These are phyloP conservation scores for Drosophila infuscata DNA, from an alignment of 2,888 invertebrate species.

Conservation along the genomic window DNA sequence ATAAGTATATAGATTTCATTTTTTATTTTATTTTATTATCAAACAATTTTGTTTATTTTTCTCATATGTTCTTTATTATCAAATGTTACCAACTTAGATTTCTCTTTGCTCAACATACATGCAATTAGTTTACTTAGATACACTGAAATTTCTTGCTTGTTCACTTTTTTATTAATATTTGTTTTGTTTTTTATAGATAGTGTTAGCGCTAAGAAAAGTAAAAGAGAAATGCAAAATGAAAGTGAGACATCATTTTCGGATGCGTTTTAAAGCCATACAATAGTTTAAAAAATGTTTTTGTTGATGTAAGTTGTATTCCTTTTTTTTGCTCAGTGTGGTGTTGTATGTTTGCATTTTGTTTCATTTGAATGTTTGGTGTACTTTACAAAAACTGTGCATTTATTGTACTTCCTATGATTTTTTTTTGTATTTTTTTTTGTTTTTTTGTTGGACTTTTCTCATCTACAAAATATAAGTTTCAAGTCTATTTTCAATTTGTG, in stretches of 20 bases:
- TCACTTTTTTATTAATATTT: slow-evolving; percentile 15
- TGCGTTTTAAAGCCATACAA: slow-evolving; percentile 40
- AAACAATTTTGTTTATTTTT: slow-evolving; percentile 44
- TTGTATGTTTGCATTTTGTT: slow-evolving; percentile 26
- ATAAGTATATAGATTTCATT: slow-evolving; percentile 36
- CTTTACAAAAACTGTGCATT: slow-evolving; percentile 41
- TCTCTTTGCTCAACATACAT: slow-evolving; percentile 51
- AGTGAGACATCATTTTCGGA: slow-evolving; percentile 26
- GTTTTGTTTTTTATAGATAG: slow-evolving; percentile 2
- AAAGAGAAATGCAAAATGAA: slow-evolving; percentile 46
- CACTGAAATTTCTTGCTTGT: slow-evolving; percentile 30
- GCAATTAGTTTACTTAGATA: slow-evolving; percentile 49
- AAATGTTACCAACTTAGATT: slow-evolving; percentile 31
- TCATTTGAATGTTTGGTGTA: slow-evolving; percentile 25
- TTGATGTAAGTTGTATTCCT: slow-evolving; percentile 2
- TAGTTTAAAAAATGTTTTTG: slow-evolving; percentile 24
- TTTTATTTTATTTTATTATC: slow-evolving; percentile 23
- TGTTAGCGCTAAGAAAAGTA: slow-evolving; percentile 38
- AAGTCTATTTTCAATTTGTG: slow-evolving; percentile 55
- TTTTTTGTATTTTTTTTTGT: neutral
- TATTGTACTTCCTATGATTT: neutral
- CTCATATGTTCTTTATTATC: slow-evolving; percentile 13
- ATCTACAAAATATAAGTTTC: slow-evolving; percentile 60
- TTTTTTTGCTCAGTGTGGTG: slow-evolving; percentile 26
- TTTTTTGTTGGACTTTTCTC: slow-evolving; percentile 5